Percentiles rank a stretch among this genome's conserved stretches.
Conservation (phyloP, 1,140 invertebrate genomes). For the Venturia canescens region DNA sequence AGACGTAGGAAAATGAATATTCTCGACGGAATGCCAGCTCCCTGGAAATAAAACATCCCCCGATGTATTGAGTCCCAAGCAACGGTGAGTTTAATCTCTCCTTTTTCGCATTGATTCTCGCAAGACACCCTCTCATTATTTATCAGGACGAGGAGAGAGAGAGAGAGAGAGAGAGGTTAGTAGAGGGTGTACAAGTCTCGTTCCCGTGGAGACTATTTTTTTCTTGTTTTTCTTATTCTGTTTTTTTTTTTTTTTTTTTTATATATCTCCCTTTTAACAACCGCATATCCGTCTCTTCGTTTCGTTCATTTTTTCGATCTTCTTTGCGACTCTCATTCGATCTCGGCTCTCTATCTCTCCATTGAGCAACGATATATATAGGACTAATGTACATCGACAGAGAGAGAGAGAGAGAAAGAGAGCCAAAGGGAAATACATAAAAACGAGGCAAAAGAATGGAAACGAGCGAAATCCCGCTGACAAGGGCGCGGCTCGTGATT, state of each 20-base stretch:
- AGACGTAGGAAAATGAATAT: background rate
- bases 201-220: conserved; percentile 31
- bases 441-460: conserved; percentile 58
- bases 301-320: conserved; percentile 9
- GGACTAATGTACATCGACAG: background rate
- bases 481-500: conserved; percentile 75
- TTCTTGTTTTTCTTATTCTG: no score
- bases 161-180: no score
- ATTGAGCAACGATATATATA: conserved; percentile 37
- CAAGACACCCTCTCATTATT: conserved; percentile 34
- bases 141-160: conserved; percentile 5
- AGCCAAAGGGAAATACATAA: conserved; percentile 53
- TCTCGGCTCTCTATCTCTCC: conserved; percentile 21
- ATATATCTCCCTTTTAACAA: background rate
- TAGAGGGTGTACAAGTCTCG: conserved; percentile 6
- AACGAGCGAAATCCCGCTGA: conserved; percentile 65
- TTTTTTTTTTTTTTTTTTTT: no score
- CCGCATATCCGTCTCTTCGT: background rate
- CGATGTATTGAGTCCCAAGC: background rate
- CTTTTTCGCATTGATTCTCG: conserved; percentile 25
- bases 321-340: conserved; percentile 15
- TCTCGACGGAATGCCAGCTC: background rate
- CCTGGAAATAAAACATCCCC: background rate
- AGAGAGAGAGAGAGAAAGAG: no score
- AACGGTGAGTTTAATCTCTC: background rate